Evolutionary conservation across 2,888 invertebrate species (phyloP), one percentile per base, ranked within the genome.

Genomic region (Hypena proboscidalis): DNA sequence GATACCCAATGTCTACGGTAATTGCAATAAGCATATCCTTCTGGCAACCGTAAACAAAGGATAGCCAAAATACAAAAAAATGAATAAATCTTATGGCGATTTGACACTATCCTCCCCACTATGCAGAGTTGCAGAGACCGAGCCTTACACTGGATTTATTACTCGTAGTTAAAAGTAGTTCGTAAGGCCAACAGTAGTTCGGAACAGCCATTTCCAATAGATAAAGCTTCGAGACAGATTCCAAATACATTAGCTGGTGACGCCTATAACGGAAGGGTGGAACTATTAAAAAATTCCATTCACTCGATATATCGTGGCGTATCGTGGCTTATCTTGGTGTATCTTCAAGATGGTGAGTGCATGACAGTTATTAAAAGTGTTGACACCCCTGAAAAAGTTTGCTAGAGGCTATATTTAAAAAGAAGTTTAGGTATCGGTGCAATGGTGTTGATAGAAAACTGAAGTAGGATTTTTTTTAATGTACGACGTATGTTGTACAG

Each of bases 191-290:
- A 85, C 83, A 76, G 77, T 78, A 85, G 84, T 90, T 90, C 71
- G 73, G 83, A 90, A 90, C 86, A 86, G 77, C 88, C 83, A 87
- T 90, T 90, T 85, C 80, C 89, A 82, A 89, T 88, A 86, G 83
- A 88, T 88, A 87, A 83, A 85, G 77, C 85, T 65, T 64, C 74
- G 72, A 85, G 87, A 88, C 86, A 89, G 89, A 89, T 90, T 89
- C 76, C 83, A 90, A 90, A 90, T 85, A 89, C 90, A 90, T 90
- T 90, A 90, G 85, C 70, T 71, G 64, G 70, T 80, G 79, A 77
- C 77, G 77, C 70, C 68, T 65, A 58, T 60, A 52, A 47, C 42
- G 27, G 49, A 70, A 74, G 76, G 72, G 72, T 70, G 72, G 77
- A 79, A 83, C 87, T 88, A 89, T 90, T 89, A 90, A 89, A 89